Base-by-base conservation (phyloP, 2,888 invertebrate genomes). In the Merodon equestris region DNA sequence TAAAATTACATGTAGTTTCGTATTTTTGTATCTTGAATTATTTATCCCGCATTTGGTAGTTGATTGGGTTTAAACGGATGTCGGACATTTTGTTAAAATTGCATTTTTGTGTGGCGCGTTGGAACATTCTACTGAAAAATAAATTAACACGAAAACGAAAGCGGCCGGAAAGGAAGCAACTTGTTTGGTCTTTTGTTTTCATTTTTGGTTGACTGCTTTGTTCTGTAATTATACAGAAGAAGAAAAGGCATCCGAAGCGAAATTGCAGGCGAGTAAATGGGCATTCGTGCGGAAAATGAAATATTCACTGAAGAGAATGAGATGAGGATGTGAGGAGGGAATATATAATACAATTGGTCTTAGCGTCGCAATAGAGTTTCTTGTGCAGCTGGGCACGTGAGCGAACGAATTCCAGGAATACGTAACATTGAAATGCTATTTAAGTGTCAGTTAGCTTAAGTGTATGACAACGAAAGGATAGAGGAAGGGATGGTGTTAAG, bases 61-160 rank as follows among this genome's bases (percentile, higher is more conserved):
- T 2, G 27, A 27, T 4, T 27, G 27, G 3, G 27, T 2, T 27
- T 27, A 51, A 34, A 36, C 15, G 51, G 51, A 51, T 34, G 18
- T 12, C 9, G 17, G 17, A 12, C 53, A 14, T 9, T 18, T 17
- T 14, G 18, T 40, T 56, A 18, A 40, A 56, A 56, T 56, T 56
- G 56, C 56, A 56, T 40, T 56, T 18, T 56, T 40, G 40, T 56
- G 40, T 13, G 34, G 38, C 56, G 18, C 18, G 56, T n/a, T 18
- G 15, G 9, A 7, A 27, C 7, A 27, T 27, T 27, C 27, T 7
- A 19, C 12, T 56, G 17, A 18, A 56, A 56, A 56, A n/a, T 56
- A 56, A 56, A 56, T 56, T 38, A 56, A 56, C 56, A 56, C 40
- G 42, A 56, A 42, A 40, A 56, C 40, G 18, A 40, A 56, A 36